Base-by-base conservation (phyloP, 2,113 vertebrate genomes). In the Fulica atra region DNA sequence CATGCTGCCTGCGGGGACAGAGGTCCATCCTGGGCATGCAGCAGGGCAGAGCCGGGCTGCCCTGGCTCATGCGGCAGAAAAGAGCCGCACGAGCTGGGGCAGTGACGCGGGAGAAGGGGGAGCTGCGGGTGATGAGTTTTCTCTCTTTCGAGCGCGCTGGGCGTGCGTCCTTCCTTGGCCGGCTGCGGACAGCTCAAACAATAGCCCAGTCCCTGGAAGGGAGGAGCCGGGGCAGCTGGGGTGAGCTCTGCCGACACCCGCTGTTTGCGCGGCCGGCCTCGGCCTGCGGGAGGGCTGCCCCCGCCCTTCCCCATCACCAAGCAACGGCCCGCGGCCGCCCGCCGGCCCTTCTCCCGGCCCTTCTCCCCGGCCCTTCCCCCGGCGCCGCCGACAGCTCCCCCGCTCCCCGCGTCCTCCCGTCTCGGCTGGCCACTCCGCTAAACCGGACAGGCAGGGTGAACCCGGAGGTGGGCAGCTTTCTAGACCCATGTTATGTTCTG, bases 1-100 rank as follows among this genome's bases (percentile, higher is more conserved):
- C 59, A 1, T 3, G 19, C 13, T 13, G n/a, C 35, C 51, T 25
- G 29, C 1, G 1, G 29, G n/a, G 10, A n/a, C 2, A 0, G 10
- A 24, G 65, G 7, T 6, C 54, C 11, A 7, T 1, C 12, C 40
- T 3, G 42, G 40, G 42, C 50, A n/a, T 29, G 15, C 15, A 48
- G 14, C 1, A 1, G 13, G 20, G 36, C 63, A 16, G 13, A n/a
- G 61, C n/a, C 5, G 3, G 9, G 2, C 3, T 23, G 64, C 11
- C 16, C 16, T 2, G 9, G 13, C 36, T 26, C 33, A 17, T 5
- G 3, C 14, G 28, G 46, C 56, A 23, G 33, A 29, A 33, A 38
- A 10, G 4, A 33, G 38, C 28, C 9, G 28, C 8, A 0, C 11
- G 8, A 63, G 21, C 2, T 4, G 35, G 25, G 44, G 54, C 16